These are phyloP conservation scores for Dolichopus griseipennis DNA, from an alignment of 2,888 invertebrate species.

Conservation along the genomic window DNA sequence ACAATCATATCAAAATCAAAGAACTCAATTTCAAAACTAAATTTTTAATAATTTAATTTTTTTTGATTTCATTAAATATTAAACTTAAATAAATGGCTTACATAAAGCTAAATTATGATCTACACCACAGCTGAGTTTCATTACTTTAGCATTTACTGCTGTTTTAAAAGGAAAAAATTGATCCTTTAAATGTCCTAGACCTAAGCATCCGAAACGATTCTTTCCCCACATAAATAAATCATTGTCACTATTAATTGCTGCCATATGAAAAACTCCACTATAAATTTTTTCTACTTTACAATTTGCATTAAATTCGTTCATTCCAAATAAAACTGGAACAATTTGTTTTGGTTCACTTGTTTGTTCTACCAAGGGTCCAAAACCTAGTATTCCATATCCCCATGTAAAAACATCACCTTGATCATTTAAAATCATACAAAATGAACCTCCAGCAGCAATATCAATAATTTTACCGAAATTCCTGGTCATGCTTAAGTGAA, in stretches of 20 bases:
- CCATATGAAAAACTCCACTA: slow-evolving; percentile 68
- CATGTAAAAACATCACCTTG: slow-evolving; percentile 79
- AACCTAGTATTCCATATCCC: slow-evolving; percentile 89
- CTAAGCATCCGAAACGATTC: slow-evolving; percentile 75
- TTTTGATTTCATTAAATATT: too few species aligned
- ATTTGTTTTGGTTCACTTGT: slow-evolving; percentile 60
- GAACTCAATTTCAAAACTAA: too few species aligned
- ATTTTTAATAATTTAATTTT: too few species aligned
- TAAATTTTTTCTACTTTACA: slow-evolving; percentile 55
- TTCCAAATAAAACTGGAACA: slow-evolving; percentile 74
- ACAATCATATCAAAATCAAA: too few species aligned
- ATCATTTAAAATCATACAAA: slow-evolving; percentile 75
- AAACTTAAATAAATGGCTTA: slow-evolving; percentile 54
- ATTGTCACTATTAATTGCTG: slow-evolving; percentile 72
- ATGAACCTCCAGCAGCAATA: slow-evolving; percentile 78
- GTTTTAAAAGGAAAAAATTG: slow-evolving; percentile 84
- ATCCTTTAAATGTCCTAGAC: slow-evolving; percentile 68
- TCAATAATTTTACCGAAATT: slow-evolving; percentile 67
- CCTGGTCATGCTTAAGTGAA: slow-evolving; percentile 53
- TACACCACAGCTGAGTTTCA: slow-evolving; percentile 69
- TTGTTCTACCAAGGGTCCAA: slow-evolving; percentile 69
- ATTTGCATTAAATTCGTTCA: slow-evolving; percentile 70
- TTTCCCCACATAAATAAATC: slow-evolving; percentile 89
- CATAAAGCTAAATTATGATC: slow-evolving; percentile 77
- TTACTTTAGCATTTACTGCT: slow-evolving; percentile 65